A percentile compares a stretch with the other conserved stretches of the same genome.
Conservation (phyloP, 2,797 vertebrate genomes). For the Oreonectes daqikongensis region DNA sequence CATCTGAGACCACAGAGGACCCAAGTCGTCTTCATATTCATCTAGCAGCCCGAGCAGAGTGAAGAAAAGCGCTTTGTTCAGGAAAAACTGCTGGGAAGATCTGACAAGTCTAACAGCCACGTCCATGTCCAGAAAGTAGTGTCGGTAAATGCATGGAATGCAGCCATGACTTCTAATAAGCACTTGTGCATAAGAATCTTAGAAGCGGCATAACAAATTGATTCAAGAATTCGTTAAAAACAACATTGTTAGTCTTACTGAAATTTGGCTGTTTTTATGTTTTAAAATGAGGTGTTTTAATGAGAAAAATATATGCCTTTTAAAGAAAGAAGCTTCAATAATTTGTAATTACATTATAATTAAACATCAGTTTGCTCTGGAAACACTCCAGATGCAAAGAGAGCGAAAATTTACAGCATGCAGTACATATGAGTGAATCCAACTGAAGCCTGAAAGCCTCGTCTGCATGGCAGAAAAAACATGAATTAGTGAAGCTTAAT, state of each 20-base stretch:
- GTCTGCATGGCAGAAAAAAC: slow-evolving; percentile 1
- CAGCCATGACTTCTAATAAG: slow-evolving; percentile 19
- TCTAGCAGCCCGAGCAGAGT: background rate
- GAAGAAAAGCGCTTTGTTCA: slow-evolving; percentile 13
- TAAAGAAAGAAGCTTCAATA: slow-evolving; percentile 26
- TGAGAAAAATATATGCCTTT: background rate
- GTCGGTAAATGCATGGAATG: background rate
- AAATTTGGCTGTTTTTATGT: background rate
- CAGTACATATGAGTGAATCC: background rate
- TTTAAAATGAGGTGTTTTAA: background rate
- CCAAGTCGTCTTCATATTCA: slow-evolving; percentile 21
- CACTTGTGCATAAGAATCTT: background rate
- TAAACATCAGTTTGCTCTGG: slow-evolving; percentile 10
- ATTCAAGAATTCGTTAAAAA: background rate
- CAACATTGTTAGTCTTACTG: background rate
- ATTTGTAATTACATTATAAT: slow-evolving; percentile 28
- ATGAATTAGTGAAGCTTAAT: no score
- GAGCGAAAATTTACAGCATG: background rate
- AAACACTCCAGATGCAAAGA: slow-evolving; percentile 14
- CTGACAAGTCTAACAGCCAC: slow-evolving; percentile 26
- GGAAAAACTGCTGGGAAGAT: slow-evolving; percentile 34
- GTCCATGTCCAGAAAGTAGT: slow-evolving; percentile 11
- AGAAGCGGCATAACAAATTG: background rate
- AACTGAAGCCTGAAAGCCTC: background rate
- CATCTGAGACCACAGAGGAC: slow-evolving; percentile 34